Base-by-base conservation (phyloP, 1,140 invertebrate genomes). In the Nylanderia fulva region DNA sequence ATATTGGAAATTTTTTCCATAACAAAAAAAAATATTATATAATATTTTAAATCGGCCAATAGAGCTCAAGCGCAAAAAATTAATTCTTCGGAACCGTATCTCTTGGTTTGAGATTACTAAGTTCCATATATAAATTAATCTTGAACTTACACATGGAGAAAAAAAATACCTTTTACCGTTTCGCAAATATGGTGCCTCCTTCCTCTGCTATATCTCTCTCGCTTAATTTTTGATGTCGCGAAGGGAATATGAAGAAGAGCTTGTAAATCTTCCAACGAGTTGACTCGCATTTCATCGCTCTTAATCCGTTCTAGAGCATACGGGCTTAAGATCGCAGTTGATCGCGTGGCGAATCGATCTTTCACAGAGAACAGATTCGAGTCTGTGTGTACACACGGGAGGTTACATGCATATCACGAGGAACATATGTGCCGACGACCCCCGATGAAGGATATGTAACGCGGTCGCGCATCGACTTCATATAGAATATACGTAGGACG, bases 371-470 rank as follows among this genome's bases (percentile, higher is more conserved):
- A 84, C 89, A 86, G 88, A 80, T 88, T 89, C 84, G 86, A 68
- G 66, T 83, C 86, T 85, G 63, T 56, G 52, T 45, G 60, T 85
- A 80, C 82, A 69, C 61, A 84, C 61, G 66, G 66, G 89, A 90
- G 89, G 90, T 92, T 92, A 86, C 90, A 85, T 64, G 92, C 89
- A 86, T 85, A 85, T 93, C 90, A 91, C 86, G 85, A 88, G 85
- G 84, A 91, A 92, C 92, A 93, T 93, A 93, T 93, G 92, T 86
- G 91, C 74, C 56, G 29, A 85, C 87, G 36, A 76, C 88, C 45
- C 85, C 88, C 82, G 29, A n/a, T n/a, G n/a, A 85, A 88, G 58
- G 69, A 90, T 89, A 85, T 88, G 76, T 90, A 90, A 90, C 89
- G 88, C 88, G 89, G 58, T n/a, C 86, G 88, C 86, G 88, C 86